Evolutionary conservation across 2,888 invertebrate genomes (phyloP).

Genomic region (Chrysolina americana): DNA sequence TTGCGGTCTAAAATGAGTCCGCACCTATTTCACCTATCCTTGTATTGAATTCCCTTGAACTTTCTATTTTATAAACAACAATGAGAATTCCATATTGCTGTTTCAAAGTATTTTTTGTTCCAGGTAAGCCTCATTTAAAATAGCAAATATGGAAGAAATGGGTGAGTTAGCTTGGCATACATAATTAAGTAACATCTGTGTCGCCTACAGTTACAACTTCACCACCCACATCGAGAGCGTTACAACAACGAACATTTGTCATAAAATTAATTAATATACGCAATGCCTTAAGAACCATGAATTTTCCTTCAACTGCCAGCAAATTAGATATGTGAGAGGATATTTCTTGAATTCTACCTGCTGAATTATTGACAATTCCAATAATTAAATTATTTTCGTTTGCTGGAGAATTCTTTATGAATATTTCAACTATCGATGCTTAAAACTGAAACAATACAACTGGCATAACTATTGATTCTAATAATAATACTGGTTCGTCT

Average conservation of each 20-base stretch:
- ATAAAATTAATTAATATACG: constrained; percentile 2
- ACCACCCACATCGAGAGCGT: constrained; percentile 18
- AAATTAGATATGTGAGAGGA: not conserved
- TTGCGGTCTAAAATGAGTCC: not conserved
- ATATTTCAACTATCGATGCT: too few relatives aligned
- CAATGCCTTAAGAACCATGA: not conserved
- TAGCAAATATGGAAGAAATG: constrained; percentile 22
- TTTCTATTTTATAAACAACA: constrained; percentile 4
- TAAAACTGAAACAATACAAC: too few relatives aligned
- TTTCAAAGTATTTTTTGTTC: not conserved
- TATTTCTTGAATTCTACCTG: not conserved
- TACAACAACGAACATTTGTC: constrained; percentile 8
- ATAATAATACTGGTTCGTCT: too few relatives aligned
- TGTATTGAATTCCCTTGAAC: constrained; percentile 9
- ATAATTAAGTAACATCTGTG: constrained; percentile 22
- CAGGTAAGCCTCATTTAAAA: constrained; percentile 19
- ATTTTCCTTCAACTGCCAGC: not conserved
- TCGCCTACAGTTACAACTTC: constrained; percentile 5
- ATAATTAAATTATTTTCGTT: not conserved
- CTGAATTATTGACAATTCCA: too few relatives aligned
- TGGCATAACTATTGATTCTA: too few relatives aligned
- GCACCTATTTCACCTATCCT: not conserved
- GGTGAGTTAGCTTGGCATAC: constrained; percentile 15
- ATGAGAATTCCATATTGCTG: not conserved
- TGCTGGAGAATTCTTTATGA: not conserved